phyloP scores from a whole-genome alignment of 2,113 vertebrate species.

The Accipiter cooperii region DNA sequence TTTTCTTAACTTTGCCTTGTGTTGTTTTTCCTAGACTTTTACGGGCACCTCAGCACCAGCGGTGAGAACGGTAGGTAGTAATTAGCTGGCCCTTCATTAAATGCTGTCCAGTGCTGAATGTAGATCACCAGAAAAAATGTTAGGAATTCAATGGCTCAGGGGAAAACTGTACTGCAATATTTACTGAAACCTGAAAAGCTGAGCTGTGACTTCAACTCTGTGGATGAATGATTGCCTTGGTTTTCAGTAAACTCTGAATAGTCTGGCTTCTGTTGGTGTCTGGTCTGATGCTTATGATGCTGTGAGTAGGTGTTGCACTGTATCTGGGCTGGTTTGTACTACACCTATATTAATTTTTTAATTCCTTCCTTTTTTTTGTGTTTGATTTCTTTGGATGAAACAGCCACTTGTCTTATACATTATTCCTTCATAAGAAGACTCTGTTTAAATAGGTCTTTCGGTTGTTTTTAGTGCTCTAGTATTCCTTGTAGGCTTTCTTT shows the following conservation, averaged over 20 bases:
- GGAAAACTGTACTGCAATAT: neutral
- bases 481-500: neutral
- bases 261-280: neutral
- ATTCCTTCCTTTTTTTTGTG: neutral
- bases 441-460: neutral
- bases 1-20: slow-evolving; percentile 46
- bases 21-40: slow-evolving; percentile 61
- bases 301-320: neutral
- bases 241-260: neutral
- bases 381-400: neutral
- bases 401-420: neutral
- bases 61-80: slow-evolving; percentile 57
- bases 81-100: slow-evolving; percentile 40
- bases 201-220: neutral
- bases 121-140: slow-evolving; percentile 11
- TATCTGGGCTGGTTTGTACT: neutral
- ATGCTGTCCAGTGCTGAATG: slow-evolving; percentile 33
- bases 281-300: neutral
- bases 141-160: slow-evolving; percentile 23
- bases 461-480: neutral
- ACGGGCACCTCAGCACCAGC: slow-evolving; percentile 29
- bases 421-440: neutral
- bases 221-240: neutral
- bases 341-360: neutral
- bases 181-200: neutral